Conservation (phyloP, 2,113 vertebrate genomes). For the Spermophilus dauricus region DNA sequence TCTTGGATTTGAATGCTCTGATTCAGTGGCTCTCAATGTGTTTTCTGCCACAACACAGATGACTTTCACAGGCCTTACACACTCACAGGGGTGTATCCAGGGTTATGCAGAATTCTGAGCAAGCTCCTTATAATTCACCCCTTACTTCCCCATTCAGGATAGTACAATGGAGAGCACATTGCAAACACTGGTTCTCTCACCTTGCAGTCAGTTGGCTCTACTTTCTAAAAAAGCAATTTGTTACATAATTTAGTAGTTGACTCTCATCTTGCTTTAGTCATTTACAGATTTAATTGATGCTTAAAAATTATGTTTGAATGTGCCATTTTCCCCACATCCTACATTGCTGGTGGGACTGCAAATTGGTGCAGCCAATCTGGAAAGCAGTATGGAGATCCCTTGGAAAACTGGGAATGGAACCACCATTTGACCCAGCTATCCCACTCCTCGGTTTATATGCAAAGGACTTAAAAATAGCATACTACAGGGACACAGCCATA, state of each 20-base stretch:
- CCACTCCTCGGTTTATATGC: no score
- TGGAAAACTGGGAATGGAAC: no score
- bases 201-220: neutral
- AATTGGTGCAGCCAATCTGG: no score
- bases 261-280: conserved; percentile 37
- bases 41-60: conserved; percentile 74
- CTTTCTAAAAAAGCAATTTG: conserved; percentile 37
- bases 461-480: no score
- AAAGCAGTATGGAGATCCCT: no score
- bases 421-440: no score
- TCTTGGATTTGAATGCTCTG: conserved; percentile 58
- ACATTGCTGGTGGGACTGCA: no score
- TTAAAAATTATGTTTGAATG: conserved; percentile 8
- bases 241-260: conserved; percentile 1
- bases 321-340: no score
- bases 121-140: conserved; percentile 58
- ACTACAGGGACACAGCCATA: no score
- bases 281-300: neutral
- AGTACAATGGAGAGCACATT: neutral
- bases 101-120: conserved; percentile 50
- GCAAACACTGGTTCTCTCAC: conserved; percentile 11
- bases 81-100: conserved; percentile 5
- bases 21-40: conserved; percentile 61
- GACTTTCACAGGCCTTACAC: conserved; percentile 53
- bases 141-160: conserved; percentile 9